Conservation (phyloP, 2,113 vertebrate genomes). For the Mustela lutreola region DNA sequence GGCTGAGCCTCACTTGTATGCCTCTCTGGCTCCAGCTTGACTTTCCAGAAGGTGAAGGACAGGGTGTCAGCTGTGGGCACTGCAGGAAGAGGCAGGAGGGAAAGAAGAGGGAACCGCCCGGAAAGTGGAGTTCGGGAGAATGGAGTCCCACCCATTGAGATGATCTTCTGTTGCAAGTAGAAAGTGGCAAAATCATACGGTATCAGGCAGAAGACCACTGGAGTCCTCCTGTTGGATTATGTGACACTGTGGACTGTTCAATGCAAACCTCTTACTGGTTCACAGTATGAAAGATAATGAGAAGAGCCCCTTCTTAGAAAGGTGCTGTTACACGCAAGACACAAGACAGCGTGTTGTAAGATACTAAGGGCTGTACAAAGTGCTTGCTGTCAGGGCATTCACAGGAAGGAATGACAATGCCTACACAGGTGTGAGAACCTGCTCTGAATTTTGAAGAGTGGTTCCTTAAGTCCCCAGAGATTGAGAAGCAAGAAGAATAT, state of each 20-base stretch:
- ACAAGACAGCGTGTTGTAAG: neutral
- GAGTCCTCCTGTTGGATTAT: neutral
- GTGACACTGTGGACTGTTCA: neutral
- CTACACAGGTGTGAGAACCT: neutral
- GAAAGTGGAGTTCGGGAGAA: neutral
- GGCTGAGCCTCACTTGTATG: neutral
- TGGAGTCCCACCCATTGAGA: neutral
- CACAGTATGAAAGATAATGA: neutral
- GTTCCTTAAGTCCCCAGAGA: neutral
- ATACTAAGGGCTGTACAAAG: neutral
- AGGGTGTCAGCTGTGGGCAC: neutral
- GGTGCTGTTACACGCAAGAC: neutral
- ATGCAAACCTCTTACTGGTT: neutral
- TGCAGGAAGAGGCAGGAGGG: neutral
- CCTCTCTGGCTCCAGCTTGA: neutral
- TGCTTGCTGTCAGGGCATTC: neutral
- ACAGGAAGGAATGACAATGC: neutral
- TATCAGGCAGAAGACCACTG: neutral
- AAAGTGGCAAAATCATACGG: neutral
- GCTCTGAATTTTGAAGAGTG: neutral
- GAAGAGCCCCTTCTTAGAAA: neutral
- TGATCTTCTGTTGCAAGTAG: neutral
- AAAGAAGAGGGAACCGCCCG: neutral
- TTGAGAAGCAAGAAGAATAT: neutral
- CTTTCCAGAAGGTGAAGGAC: neutral